Evolutionary conservation across 2,113 vertebrate genomes (phyloP), one percentile per base, ranked within the genome.

Genomic region (Rutilus rutilus): DNA sequence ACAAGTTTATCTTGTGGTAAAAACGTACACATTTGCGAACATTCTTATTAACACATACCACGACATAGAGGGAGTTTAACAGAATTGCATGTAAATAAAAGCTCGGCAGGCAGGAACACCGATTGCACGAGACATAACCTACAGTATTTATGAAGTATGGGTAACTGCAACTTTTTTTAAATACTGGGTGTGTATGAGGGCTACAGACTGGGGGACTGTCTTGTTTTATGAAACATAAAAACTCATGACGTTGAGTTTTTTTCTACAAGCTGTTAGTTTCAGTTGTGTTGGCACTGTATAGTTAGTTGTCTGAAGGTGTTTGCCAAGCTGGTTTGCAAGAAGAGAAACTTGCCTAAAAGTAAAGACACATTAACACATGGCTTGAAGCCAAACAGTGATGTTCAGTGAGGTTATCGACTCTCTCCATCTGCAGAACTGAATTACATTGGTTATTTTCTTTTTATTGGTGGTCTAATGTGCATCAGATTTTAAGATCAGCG

Each of bases 191-290:
- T 33, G 30, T 2, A 33, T 33, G 30, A 33, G 30, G 30, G 30
- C 30, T 33, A 33, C 30, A 33, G 30, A 3, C 30, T 33, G 30
- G 30, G 30, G 30, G 42, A 45, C 9, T 74, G 59, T 19, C 33
- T 80, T 23, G 11, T 27, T 47, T 65, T 47, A 65, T 30, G 30
- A 81, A 81, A 12, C 33, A 33, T 33, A 33, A 33, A 33, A 33
- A 33, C 33, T 33, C 39, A 42, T 8, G 39, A 42, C 7, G 39
- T 42, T 42, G 77, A 39, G 33, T 23, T 21, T 11, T 47, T 23
- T 23, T 78, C 30, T 78, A 78, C 27, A 36, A n/a, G 23, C 50
- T 78, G 50, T 33, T 78, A 78, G 10, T 78, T 39, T 39, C 11
- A n/a, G 6, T 2, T 23, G 5, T 39, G 33, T 6, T 71, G 33